Base-by-base conservation (phyloP, 2,888 invertebrate genomes). In the Entomobrya multifasciata region DNA sequence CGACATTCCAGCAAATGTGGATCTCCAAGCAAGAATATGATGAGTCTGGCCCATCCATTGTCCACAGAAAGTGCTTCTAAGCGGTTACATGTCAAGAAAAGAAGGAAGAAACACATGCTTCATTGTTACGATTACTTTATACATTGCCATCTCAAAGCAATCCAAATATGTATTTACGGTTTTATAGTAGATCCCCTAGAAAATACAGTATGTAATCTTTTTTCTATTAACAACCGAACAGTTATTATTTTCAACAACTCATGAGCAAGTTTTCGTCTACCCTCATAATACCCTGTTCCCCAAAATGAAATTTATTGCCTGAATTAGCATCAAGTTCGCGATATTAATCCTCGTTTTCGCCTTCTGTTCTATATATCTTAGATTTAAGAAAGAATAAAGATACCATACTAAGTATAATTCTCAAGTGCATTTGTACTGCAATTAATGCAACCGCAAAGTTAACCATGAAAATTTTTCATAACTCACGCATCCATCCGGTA, bases 21-120 rank as follows among this genome's bases (percentile, higher is more conserved):
- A 97, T 97, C 94, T 97, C 97, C 93, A 98, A 98, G 94, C 97
- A 97, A 94, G 98, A 98, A 94, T 98, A 98, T 94, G 98, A 98
- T 93, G 98, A 98, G 94, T 97, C 97, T 92, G 98, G 98, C 92
- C 98, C 97, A 90, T 96, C 96, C 93, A 97, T 98, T 93, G 98
- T 98, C 92, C 98, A 98, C 95, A 96, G 97, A 94, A 98, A 98
- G 94, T 98, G 78, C 60, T 60, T 78, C 25, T 78, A 62, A 78
- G 55, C 8, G 2, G 49, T 5, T 15, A 36, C 13, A 30, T 41
- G 65, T 20, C 52, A 67, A 67, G 36, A 80, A n/a, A 49, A 65
- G 36, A 47, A 72, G 17, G 74, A 76, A 60, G 60, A 81, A 55
- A 65, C 65, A 65, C 65, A 82, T 77, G 84, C 84, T 84, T 84